A percentile compares a stretch with the other conserved stretches of the same genome.
phyloP scores from a whole-genome alignment of 92 coral and sea anemone species.

The Chrysogorgia sp. region DNA sequence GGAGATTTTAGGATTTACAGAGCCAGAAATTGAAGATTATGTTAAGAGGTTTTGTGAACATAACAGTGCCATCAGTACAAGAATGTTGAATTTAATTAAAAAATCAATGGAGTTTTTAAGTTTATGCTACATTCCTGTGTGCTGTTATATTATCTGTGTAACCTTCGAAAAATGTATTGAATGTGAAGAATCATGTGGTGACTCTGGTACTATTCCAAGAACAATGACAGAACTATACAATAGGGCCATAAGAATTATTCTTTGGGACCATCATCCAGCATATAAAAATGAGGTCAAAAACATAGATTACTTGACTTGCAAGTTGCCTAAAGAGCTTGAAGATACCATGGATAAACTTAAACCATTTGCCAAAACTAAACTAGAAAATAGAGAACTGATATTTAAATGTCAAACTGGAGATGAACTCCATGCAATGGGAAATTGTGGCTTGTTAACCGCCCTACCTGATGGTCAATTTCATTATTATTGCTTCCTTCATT shows the following conservation, averaged over 20 bases:
- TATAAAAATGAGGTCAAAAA: background rate
- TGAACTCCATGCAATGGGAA: constrained; percentile 2
- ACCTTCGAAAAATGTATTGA: constrained; percentile 5
- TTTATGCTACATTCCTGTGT: constrained; percentile 65
- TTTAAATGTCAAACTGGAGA: background rate
- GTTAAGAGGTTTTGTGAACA: constrained; percentile 30
- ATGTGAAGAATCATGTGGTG: background rate
- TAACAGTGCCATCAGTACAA: background rate
- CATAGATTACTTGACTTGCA: background rate
- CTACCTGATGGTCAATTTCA: background rate
- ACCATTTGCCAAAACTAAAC: background rate
- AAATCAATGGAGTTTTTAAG: constrained; percentile 36
- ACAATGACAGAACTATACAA: constrained; percentile 24
- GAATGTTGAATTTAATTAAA: constrained; percentile 46
- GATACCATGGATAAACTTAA: constrained; percentile 14
- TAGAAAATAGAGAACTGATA: background rate
- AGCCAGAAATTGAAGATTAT: constrained; percentile 47
- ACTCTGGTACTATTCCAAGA: background rate
- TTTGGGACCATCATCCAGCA: background rate
- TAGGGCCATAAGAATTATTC: constrained; percentile 6
- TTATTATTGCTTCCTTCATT: constrained; percentile 13
- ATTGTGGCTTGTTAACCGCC: background rate
- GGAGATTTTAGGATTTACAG: constrained; percentile 63
- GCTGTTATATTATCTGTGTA: constrained; percentile 53
- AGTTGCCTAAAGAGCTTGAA: constrained; percentile 10